Conservation (phyloP, 2,113 vertebrate genomes). For the Heteronetta atricapilla region DNA sequence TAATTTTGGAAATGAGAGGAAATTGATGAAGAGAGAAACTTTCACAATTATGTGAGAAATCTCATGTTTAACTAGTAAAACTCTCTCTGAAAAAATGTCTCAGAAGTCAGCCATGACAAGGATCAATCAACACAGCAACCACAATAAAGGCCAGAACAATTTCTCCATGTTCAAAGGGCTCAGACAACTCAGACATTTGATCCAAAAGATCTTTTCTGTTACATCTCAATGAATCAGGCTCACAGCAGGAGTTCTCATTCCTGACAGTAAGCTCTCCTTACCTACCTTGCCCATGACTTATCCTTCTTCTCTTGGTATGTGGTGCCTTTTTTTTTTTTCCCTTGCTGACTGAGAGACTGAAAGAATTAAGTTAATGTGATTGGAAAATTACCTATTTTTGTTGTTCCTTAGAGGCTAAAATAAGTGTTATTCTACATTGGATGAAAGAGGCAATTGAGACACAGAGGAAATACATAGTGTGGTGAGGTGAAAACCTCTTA, state of each 20-base stretch:
- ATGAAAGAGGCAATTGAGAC: neutral
- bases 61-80: neutral
- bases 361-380: neutral
- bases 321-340: neutral
- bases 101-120: neutral
- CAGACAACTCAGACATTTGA: neutral
- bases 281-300: neutral
- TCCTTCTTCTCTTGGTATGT: neutral
- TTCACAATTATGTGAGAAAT: neutral
- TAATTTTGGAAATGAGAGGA: neutral
- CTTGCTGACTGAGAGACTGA: neutral
- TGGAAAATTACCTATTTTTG: neutral
- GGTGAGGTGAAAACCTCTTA: neutral
- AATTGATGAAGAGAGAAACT: neutral
- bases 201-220: neutral
- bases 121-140: neutral
- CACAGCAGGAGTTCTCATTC: neutral
- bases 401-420: neutral
- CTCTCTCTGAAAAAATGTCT: neutral
- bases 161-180: neutral
- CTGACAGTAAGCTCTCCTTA: neutral
- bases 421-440: neutral
- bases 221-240: neutral
- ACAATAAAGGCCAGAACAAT: neutral
- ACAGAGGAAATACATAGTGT: neutral